These are phyloP conservation scores for Drosophila melanocephala DNA, from an alignment of 2,888 invertebrate genomes.

Conservation along the genomic window DNA sequence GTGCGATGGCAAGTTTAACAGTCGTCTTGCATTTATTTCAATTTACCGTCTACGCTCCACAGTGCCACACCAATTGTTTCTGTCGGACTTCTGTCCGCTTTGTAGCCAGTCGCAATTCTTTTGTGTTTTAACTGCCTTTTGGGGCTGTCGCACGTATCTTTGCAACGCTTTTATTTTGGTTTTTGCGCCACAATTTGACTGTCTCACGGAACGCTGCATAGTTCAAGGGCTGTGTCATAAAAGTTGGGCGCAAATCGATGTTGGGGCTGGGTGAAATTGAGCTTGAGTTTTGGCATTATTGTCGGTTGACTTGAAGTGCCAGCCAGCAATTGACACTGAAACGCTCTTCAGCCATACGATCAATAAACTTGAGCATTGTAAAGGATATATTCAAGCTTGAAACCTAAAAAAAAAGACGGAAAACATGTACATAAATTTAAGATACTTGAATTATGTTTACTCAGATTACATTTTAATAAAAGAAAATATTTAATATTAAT, in stretches of 20 bases:
- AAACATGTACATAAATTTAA: not conserved
- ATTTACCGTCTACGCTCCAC: conserved; percentile 67
- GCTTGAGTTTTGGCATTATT: conserved; percentile 19
- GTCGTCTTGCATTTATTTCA: conserved; percentile 80
- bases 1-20: conserved; percentile 79
- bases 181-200: conserved; percentile 57
- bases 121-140: conserved; percentile 73
- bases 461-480: not conserved
- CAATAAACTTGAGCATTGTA: conserved; percentile 26
- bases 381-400: not conserved
- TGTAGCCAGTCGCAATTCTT: conserved; percentile 67
- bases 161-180: conserved; percentile 14
- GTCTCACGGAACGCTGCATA: conserved; percentile 53
- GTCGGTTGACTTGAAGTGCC: conserved; percentile 21
- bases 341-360: conserved; percentile 23
- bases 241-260: conserved; percentile 5
- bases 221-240: conserved; percentile 24
- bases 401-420: not conserved
- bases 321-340: conserved; percentile 40
- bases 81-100: conserved; percentile 29
- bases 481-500: not conserved
- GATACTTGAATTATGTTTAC: not conserved
- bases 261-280: not conserved
- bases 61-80: conserved; percentile 17
- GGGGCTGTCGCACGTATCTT: conserved; percentile 64